phyloP scores from a whole-genome alignment of 2,888 invertebrate genomes.

The Pterobdella sp. region DNA sequence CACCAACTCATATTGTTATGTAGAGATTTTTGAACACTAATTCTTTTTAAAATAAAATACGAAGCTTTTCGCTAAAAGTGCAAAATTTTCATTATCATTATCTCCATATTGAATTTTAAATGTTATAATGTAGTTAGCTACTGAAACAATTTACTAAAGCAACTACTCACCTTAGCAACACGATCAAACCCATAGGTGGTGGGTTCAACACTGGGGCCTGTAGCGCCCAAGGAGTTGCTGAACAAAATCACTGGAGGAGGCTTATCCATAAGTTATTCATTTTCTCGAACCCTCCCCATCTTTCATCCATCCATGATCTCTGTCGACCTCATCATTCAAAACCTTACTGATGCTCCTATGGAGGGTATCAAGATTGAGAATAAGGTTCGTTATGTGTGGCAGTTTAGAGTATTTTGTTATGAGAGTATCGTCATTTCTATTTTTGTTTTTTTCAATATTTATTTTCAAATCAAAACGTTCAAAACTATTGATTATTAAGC shows the following conservation, averaged over 20 bases:
- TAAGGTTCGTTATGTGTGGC: too few species aligned
- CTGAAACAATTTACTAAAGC: not conserved
- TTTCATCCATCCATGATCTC: conserved; percentile 74
- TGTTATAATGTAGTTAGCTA: not conserved
- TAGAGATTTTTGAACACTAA: too few species aligned
- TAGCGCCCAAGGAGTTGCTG: conserved; percentile 43
- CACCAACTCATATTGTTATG: too few species aligned
- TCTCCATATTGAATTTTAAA: not conserved
- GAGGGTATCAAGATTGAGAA: conserved; percentile 64
- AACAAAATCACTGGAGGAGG: conserved; percentile 52
- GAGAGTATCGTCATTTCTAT: too few species aligned
- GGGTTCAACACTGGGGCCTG: conserved; percentile 33
- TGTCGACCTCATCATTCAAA: conserved; percentile 70
- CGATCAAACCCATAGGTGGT: conserved; percentile 31
- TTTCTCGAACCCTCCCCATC: conserved; percentile 53
- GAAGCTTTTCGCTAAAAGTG: too few species aligned
- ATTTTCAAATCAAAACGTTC: too few species aligned
- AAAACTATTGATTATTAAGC: too few species aligned
- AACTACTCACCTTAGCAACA: not conserved
- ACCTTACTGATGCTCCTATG: conserved; percentile 62
- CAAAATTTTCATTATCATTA: too few species aligned
- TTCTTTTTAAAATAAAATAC: too few species aligned
- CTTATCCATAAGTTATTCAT: conserved; percentile 51
- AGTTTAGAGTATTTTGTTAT: too few species aligned
- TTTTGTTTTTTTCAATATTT: too few species aligned